Conservation (phyloP, 2,113 vertebrate species). For the Eretmochelys imbricata region DNA sequence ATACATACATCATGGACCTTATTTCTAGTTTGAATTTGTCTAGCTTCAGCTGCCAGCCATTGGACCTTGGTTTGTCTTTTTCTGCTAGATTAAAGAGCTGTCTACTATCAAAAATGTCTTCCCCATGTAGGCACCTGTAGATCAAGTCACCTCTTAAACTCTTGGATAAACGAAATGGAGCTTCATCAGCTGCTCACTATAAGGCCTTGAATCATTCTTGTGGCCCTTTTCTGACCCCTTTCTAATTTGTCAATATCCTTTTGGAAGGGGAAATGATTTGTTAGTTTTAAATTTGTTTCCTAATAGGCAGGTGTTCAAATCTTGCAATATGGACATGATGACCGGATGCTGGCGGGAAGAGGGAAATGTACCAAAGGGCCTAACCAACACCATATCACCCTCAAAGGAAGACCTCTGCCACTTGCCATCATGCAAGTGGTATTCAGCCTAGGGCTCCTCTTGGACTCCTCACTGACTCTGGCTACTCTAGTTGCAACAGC, state of each 20-base stretch:
- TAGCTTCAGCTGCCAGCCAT: background rate
- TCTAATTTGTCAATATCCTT: background rate
- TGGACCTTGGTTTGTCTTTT: background rate
- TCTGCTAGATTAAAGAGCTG: background rate
- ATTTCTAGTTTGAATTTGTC: background rate
- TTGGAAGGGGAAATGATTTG: background rate
- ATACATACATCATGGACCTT: background rate
- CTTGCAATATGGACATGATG: background rate
- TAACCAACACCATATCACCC: constrained; percentile 27
- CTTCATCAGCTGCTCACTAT: background rate
- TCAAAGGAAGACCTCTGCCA: background rate
- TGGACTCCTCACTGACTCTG: background rate
- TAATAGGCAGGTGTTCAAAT: constrained; percentile 28
- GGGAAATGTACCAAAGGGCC: constrained; percentile 3
- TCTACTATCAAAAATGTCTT: background rate
- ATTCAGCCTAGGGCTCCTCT: background rate
- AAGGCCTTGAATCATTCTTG: background rate
- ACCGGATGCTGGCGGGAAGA: background rate
- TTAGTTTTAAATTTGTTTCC: constrained; percentile 25
- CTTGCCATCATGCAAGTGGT: background rate
- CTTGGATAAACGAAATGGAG: background rate
- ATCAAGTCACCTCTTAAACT: background rate
- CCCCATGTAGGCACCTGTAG: background rate
- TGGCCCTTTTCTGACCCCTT: background rate
- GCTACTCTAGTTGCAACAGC: background rate